Conservation (phyloP, 1,140 invertebrate species). For the Cydia amplana region DNA sequence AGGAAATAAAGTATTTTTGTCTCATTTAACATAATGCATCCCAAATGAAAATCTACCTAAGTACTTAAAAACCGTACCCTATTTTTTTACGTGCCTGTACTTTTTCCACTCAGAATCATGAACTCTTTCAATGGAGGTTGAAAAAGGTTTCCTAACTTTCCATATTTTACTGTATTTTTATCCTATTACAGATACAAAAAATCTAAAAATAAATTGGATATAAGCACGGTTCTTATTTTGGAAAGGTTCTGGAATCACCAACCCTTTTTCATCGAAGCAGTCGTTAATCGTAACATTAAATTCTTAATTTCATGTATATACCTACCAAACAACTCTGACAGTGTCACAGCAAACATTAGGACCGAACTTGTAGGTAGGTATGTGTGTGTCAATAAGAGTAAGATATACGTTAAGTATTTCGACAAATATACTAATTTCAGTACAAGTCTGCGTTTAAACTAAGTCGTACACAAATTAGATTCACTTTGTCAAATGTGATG, state of each 20-base stretch:
- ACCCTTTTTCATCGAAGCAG: neutral
- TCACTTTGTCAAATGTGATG: slow-evolving; percentile 18
- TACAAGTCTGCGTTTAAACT: neutral
- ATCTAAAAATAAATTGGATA: neutral
- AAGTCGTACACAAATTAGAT: neutral
- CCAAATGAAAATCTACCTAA: too few species aligned
- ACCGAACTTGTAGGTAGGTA: neutral
- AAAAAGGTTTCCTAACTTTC: neutral
- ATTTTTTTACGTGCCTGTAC: neutral
- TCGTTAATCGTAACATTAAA: neutral
- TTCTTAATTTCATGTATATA: neutral
- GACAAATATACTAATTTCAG: neutral
- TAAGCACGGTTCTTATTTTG: neutral
- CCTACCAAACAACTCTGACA: neutral
- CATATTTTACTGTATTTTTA: neutral
- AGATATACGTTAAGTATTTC: neutral
- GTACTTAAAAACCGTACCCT: too few species aligned
- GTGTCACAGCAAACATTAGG: neutral
- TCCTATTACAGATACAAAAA: neutral
- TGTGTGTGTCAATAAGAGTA: neutral
- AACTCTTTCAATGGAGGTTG: neutral
- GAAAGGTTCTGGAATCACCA: neutral
- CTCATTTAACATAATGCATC: too few species aligned
- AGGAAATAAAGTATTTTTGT: too few species aligned
- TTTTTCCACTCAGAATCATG: neutral